These are phyloP conservation scores for Agelastica alni DNA, from an alignment of 2,888 invertebrate species.

Conservation along the genomic window DNA sequence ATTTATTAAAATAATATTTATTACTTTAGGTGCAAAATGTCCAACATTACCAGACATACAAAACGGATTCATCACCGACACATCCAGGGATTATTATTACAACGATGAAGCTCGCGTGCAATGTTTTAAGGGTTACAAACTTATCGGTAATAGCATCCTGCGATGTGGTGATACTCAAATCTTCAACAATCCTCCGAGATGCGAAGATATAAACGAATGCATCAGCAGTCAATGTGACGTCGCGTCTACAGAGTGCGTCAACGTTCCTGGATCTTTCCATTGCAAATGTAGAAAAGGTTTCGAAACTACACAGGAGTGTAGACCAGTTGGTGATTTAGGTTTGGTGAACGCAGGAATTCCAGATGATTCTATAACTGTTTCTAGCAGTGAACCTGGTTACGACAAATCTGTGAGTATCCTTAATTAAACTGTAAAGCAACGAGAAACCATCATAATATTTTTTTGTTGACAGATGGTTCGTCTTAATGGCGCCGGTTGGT, in stretches of 20 bases:
- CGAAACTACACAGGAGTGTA: conserved; percentile 82
- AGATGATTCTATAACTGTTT: conserved; percentile 86
- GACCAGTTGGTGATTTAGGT: conserved; percentile 88
- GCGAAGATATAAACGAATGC: conserved; percentile 93
- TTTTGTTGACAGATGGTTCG: conserved; percentile 70
- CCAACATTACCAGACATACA: conserved; percentile 77
- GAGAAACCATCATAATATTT: too few species aligned
- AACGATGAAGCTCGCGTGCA: conserved; percentile 92
- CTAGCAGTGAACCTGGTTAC: conserved; percentile 81
- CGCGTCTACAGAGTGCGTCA: conserved; percentile 88
- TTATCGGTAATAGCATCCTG: conserved; percentile 81
- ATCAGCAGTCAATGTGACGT: conserved; percentile 86
- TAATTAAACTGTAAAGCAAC: too few species aligned
- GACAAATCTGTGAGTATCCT: conserved; percentile 70
- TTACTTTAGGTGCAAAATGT: conserved; percentile 64
- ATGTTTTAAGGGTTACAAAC: conserved; percentile 87
- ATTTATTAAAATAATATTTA: not conserved
- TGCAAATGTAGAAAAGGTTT: conserved; percentile 88
- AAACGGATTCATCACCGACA: conserved; percentile 86
- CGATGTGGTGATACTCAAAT: conserved; percentile 83
- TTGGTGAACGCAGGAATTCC: conserved; percentile 87
- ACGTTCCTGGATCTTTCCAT: conserved; percentile 85
- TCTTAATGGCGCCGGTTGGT: conserved; percentile 86
- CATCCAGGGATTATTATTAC: conserved; percentile 74
- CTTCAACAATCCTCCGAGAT: conserved; percentile 83